Percentiles rank a stretch among this genome's conserved stretches.
phyloP scores from a whole-genome alignment of 2,113 vertebrate species.

The Bos javanicus region DNA sequence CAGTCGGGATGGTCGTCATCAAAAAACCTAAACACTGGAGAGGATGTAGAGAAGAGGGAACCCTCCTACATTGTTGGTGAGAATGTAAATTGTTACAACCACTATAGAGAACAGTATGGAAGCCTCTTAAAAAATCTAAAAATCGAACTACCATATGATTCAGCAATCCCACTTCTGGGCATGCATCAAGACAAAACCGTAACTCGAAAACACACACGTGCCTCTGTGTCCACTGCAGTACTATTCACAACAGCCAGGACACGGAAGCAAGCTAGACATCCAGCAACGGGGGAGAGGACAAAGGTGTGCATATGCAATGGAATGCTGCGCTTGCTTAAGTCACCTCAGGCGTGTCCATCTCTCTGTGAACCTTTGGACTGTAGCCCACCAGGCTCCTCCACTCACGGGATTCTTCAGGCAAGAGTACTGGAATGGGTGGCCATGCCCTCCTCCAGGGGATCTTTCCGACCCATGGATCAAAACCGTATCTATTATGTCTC shows the following conservation, averaged over 20 bases:
- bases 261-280: background rate
- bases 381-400: background rate
- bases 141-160: background rate
- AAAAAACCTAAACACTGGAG: background rate
- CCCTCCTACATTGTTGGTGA: background rate
- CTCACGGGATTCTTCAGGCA: background rate
- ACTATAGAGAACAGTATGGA: background rate
- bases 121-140: background rate
- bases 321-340: background rate
- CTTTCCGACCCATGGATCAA: fast-evolving
- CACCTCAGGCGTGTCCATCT: background rate
- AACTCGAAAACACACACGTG: fast-evolving
- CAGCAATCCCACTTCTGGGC: background rate
- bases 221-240: background rate
- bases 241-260: background rate
- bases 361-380: background rate
- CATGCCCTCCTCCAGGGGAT: background rate
- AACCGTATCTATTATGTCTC: background rate
- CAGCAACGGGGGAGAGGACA: background rate
- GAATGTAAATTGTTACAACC: background rate
- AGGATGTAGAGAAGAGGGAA: background rate
- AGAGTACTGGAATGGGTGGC: background rate
- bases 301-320: fast-evolving
- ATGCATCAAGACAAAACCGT: background rate
- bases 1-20: background rate